These are phyloP conservation scores for Cromileptes altivelis DNA, from an alignment of 2,113 vertebrate genomes.

Conservation along the genomic window DNA sequence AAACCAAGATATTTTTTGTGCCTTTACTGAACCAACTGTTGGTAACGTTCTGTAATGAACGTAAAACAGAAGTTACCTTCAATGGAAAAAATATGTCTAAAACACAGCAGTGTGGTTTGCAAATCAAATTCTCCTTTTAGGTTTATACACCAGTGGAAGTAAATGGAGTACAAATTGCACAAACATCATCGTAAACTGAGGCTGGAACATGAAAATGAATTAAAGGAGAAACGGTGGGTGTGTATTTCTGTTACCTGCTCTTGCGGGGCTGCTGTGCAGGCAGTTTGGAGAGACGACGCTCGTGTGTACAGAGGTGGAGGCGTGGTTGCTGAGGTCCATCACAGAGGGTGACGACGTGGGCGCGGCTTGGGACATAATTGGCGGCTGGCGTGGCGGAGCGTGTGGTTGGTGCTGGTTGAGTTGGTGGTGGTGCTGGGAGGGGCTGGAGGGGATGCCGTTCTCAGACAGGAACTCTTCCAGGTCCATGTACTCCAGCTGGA, in stretches of 20 bases:
- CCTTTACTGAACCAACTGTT: not conserved
- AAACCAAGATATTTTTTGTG: not conserved
- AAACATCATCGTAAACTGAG: not conserved
- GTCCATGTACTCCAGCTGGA: constrained; percentile 99
- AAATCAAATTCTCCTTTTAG: too few relatives aligned
- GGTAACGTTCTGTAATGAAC: not conserved
- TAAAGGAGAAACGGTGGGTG: not conserved
- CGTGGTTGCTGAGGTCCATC: constrained; percentile 92
- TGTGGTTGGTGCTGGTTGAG: constrained; percentile 82
- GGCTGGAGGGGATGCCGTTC: constrained; percentile 96
- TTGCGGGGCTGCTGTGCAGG: constrained; percentile 87
- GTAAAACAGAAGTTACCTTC: not conserved
- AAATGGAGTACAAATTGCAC: not conserved
- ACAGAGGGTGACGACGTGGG: constrained; percentile 83
- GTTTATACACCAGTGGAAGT: too few relatives aligned
- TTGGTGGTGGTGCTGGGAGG: constrained; percentile 91
- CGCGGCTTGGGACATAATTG: constrained; percentile 56
- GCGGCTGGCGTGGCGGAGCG: constrained; percentile 69
- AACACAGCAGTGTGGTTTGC: not conserved
- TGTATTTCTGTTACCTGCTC: constrained; percentile 86
- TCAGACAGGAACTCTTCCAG: constrained; percentile 97
- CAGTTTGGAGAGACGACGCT: constrained; percentile 86
- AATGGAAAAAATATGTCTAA: not conserved
- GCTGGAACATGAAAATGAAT: not conserved
- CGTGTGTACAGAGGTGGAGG: constrained; percentile 87